Conservation (phyloP, 35 echinoderm and acorn worm species). For the Nesometra sesokonis region DNA sequence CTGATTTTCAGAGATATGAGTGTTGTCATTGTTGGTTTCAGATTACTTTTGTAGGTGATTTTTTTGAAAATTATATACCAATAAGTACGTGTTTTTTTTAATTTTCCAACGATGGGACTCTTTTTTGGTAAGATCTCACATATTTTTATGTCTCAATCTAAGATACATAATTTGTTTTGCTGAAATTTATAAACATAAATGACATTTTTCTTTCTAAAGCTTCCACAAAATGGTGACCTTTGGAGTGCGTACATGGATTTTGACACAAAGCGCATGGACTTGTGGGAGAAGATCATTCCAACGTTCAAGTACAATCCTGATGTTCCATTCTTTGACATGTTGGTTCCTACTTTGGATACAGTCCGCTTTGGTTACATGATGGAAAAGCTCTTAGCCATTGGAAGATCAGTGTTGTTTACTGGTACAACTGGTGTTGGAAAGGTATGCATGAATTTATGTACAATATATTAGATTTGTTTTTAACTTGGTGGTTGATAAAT, state of each 20-base stretch:
- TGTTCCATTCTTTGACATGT: conserved; percentile 95
- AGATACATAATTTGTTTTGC: too few relatives aligned
- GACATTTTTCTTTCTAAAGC: conserved; percentile 12
- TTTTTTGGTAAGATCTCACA: too few relatives aligned
- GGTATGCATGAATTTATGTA: conserved; percentile 15
- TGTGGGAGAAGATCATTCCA: conserved; percentile 97
- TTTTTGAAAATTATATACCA: too few relatives aligned
- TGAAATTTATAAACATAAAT: too few relatives aligned
- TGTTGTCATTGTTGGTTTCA: too few relatives aligned
- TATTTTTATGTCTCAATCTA: too few relatives aligned
- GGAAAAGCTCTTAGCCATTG: conserved; percentile 76
- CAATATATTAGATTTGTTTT: too few relatives aligned
- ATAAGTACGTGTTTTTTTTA: too few relatives aligned
- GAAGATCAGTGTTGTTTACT: conserved; percentile 86
- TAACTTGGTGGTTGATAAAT: too few relatives aligned
- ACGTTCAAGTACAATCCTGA: conserved; percentile 89
- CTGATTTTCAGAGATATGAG: too few relatives aligned
- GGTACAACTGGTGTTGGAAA: conserved; percentile 98
- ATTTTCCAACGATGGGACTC: too few relatives aligned
- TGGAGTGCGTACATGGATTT: conserved; percentile 97
- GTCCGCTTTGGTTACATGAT: conserved; percentile 95
- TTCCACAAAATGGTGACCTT: conserved; percentile 59
- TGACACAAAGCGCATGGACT: conserved; percentile 83
- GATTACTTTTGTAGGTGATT: too few relatives aligned
- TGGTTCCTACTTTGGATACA: conserved; percentile 93